Evolutionary conservation across 1,140 invertebrate genomes (phyloP).

Genomic region (Hydropsyche tenuis): DNA sequence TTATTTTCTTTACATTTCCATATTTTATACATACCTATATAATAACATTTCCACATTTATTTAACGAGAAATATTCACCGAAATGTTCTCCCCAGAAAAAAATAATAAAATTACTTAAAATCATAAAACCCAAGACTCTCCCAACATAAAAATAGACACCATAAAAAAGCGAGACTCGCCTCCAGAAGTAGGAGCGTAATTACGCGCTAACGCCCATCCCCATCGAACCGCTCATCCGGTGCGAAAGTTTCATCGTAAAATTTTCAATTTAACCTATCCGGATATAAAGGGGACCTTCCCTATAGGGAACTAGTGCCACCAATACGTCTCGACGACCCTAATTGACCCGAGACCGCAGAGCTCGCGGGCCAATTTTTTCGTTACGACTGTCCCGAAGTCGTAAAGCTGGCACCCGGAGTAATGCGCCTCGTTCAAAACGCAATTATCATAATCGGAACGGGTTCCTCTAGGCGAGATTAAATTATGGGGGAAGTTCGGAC

Average conservation of each 20-base stretch:
- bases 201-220: slow-evolving; percentile 4
- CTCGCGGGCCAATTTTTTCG: slow-evolving; percentile 2
- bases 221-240: not conserved
- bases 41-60: too few relatives aligned
- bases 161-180: not conserved
- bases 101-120: too few relatives aligned
- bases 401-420: not conserved
- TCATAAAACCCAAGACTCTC: too few relatives aligned
- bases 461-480: too few relatives aligned
- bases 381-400: not conserved
- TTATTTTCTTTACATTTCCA: too few relatives aligned
- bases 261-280: slow-evolving; percentile 17
- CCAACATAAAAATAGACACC: too few relatives aligned
- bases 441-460: too few relatives aligned
- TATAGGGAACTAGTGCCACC: not conserved
- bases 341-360: not conserved
- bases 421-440: not conserved
- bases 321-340: not conserved
- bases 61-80: too few relatives aligned
- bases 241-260: slow-evolving; percentile 21
- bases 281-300: not conserved
- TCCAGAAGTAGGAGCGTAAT: not conserved
- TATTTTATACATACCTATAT: too few relatives aligned
- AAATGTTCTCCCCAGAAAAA: too few relatives aligned
- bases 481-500: too few relatives aligned